phyloP scores from a whole-genome alignment of 1,140 invertebrate genomes.

The Ips nitidus region DNA sequence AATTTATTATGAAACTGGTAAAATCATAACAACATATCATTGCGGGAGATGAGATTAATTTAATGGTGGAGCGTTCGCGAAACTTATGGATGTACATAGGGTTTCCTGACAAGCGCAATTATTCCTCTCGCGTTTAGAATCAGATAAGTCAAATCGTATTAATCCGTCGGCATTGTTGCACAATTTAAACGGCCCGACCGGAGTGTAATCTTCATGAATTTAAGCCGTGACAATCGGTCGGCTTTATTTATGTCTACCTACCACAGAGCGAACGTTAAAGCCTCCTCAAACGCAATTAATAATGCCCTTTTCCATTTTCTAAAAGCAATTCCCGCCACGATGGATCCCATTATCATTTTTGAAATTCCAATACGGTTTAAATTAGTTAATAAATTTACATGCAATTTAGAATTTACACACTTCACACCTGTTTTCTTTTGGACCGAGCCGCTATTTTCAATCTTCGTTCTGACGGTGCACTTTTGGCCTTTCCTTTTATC shows the following conservation, averaged over 20 bases:
- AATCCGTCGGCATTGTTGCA: conserved; percentile 13
- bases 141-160: conserved; percentile 14
- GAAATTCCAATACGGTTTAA: conserved; percentile 39
- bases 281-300: conserved; percentile 35
- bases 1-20: too few relatives aligned
- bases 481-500: conserved; percentile 34
- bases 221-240: conserved; percentile 32
- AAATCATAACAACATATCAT: too few relatives aligned
- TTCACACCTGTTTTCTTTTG: conserved; percentile 39
- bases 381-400: conserved; percentile 41
- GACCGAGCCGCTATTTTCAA: conserved; percentile 36
- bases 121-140: conserved; percentile 20
- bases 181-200: conserved; percentile 8
- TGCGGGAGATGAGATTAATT: too few relatives aligned
- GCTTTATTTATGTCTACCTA: conserved; percentile 36
- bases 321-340: conserved; percentile 32
- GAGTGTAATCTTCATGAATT: conserved; percentile 31
- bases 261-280: conserved; percentile 30
- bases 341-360: conserved; percentile 38
- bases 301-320: conserved; percentile 37
- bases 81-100: too few relatives aligned
- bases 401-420: conserved; percentile 40
- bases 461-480: conserved; percentile 36
- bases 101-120: neutral
- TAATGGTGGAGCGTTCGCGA: too few relatives aligned